phyloP scores from a whole-genome alignment of 2,797 vertebrate genomes.

The Enoplosus armatus region DNA sequence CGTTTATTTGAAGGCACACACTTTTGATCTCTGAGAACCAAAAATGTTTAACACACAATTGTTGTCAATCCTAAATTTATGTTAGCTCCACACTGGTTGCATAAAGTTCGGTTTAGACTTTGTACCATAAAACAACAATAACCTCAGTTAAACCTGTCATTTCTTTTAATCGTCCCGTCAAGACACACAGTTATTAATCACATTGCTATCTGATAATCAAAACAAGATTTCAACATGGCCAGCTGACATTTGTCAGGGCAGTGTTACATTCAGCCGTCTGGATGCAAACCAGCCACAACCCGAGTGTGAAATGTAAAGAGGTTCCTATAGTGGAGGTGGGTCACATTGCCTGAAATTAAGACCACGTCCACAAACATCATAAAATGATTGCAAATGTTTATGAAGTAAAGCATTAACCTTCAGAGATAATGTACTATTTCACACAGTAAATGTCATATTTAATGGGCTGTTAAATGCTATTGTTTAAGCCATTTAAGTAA shows the following conservation, averaged over 20 bases:
- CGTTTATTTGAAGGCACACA: slow-evolving; percentile 62
- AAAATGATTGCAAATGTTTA: neutral
- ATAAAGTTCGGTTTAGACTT: neutral
- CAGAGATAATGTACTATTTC: neutral
- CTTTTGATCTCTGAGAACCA: neutral
- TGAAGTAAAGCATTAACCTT: neutral
- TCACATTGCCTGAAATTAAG: neutral
- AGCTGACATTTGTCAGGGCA: neutral
- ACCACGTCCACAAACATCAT: neutral
- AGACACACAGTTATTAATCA: slow-evolving; percentile 2
- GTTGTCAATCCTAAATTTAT: neutral
- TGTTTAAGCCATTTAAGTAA: neutral
- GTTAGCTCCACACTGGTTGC: neutral
- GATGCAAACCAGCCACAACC: neutral
- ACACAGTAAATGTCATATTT: neutral
- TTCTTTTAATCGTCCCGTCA: neutral
- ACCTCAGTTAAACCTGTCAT: neutral
- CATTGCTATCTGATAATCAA: neutral
- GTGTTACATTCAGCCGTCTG: neutral
- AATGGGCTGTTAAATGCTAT: neutral
- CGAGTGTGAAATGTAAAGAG: neutral
- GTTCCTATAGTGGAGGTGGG: neutral
- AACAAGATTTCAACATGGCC: neutral
- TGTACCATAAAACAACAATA: slow-evolving; percentile 2
- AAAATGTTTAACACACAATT: slow-evolving; percentile 4